Evolutionary conservation across 2,113 vertebrate species (phyloP).

Genomic region (Myocastor coypus): DNA sequence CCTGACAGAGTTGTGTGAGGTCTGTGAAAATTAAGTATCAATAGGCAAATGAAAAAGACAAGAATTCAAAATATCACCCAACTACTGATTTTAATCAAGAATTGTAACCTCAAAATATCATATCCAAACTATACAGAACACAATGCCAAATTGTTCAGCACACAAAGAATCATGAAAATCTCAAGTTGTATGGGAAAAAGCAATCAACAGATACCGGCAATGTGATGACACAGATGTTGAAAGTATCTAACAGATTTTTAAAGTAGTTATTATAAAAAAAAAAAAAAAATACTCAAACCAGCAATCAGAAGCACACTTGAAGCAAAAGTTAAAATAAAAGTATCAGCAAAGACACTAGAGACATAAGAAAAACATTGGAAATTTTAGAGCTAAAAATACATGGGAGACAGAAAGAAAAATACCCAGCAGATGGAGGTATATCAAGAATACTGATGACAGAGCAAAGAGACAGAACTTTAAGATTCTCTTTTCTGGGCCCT

Average conservation of each 20-base stretch:
- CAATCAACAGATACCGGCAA: not conserved
- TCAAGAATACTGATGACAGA: not conserved
- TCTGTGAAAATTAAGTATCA: constrained; percentile 58
- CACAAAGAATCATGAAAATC: not conserved
- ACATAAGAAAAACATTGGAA: not conserved
- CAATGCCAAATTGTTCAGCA: constrained; percentile 16
- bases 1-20: not conserved
- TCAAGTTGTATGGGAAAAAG: not conserved
- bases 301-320: constrained; percentile 25
- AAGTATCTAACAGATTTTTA: constrained; percentile 11
- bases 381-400: constrained; percentile 59
- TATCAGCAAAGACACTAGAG: constrained; percentile 13
- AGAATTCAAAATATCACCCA: constrained; percentile 41
- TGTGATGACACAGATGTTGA: not conserved
- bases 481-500: not conserved
- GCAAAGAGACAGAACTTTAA: not conserved
- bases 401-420: not conserved
- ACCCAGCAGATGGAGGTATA: not conserved
- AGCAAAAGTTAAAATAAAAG: constrained; percentile 55
- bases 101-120: not conserved
- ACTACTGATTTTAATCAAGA: constrained; percentile 22
- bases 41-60: not conserved
- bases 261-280: constrained; percentile 58
- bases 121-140: constrained; percentile 15
- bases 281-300: constrained; percentile 49